Base-by-base conservation (phyloP, 2,113 vertebrate species). In the Poeciliopsis prolifica region DNA sequence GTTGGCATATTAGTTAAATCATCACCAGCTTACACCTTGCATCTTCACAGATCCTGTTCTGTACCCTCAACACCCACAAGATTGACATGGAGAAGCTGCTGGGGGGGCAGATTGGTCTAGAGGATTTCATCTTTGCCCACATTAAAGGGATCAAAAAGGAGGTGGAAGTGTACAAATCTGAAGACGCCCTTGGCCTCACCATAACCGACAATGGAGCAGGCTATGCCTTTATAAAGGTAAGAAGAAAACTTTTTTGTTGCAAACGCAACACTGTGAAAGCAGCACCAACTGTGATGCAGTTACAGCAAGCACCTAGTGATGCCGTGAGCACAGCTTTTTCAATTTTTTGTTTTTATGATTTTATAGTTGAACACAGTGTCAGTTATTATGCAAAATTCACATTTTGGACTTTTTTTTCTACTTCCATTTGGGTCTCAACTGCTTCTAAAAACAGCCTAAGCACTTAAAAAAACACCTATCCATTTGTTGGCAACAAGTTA, bases 111-210 rank as follows among this genome's bases (percentile, higher is more conserved):
- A 95, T 99, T 31, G 98, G 97, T 44, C 95, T 99, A 5, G 97
- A 99, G 85, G 97, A 99, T 87, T 99, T 99, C 70, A 98, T 99
- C 91, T 99, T 98, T 86, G 98, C 97, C 75, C 98, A 99, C 12
- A 66, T 98, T 42, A 97, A 95, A 93, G 98, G 98, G 70, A 83
- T 94, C 31, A 95, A 94, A 88, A 99, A 99, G 93, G 96, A 98
- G 94, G 95, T 99, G 70, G 95, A 95, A 37, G 73, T 98, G 31
- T 86, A 92, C 72, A 99, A 99, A 85, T 92, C 95, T 0, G 96
- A 98, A 65, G 96, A 99, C 4, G 93, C 96, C 13, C 95, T 99
- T 75, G 98, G 98, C 0, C 94, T 99, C 84, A 98, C 97, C 31
- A 98, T 99, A 91, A 98, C 98, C 1, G 98, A 99, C 90, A 99